A percentile compares a stretch with the other conserved stretches of the same genome.
Conservation (phyloP, 2,888 invertebrate species). For the Scaptomyza reducta region DNA sequence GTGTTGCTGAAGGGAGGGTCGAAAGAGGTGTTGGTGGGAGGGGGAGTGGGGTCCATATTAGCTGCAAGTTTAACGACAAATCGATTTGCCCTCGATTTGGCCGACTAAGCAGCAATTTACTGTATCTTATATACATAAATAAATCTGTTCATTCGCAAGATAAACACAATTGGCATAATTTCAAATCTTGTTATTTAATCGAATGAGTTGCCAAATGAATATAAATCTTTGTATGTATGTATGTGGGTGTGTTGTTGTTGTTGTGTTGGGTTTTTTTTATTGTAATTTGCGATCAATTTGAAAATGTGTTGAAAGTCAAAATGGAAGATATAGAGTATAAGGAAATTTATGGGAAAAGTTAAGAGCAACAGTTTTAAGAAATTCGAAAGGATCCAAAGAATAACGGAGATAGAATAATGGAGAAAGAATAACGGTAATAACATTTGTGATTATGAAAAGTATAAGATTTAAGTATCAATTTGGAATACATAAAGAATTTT, state of each 20-base stretch:
- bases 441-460: too few species aligned
- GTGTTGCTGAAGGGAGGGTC: too few species aligned
- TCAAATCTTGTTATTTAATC: slow-evolving; percentile 58
- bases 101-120: slow-evolving; percentile 13
- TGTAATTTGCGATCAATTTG: slow-evolving; percentile 10
- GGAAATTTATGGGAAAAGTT: neutral
- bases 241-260: neutral
- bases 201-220: slow-evolving; percentile 49
- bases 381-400: neutral
- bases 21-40: too few species aligned
- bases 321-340: neutral
- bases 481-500: too few species aligned
- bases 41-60: neutral
- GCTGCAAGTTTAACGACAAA: slow-evolving; percentile 27
- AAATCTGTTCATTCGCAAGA: slow-evolving; percentile 19
- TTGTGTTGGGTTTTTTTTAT: neutral
- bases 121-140: neutral
- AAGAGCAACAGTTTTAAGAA: neutral
- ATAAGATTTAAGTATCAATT: too few species aligned
- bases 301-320: slow-evolving; percentile 10
- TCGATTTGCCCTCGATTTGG: slow-evolving; percentile 48
- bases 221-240: slow-evolving; percentile 24
- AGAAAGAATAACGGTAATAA: neutral
- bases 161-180: slow-evolving; percentile 50
- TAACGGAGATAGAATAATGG: too few species aligned